Evolutionary conservation across 2,797 vertebrate species (phyloP).

Genomic region (Chlorospingus flavigularis): DNA sequence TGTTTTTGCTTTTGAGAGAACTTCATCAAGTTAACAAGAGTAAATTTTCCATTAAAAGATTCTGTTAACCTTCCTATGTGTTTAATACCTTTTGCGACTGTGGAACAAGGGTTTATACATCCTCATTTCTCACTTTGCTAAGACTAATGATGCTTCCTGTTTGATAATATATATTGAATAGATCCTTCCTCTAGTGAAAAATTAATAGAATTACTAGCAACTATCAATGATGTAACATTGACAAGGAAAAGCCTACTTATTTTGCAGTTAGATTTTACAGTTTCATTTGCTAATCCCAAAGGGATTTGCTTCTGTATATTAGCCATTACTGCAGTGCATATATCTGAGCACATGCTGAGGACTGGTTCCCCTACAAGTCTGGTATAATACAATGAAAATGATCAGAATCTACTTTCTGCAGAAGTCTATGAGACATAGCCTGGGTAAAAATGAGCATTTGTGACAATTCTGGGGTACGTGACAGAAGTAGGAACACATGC

Average conservation of each 20-base stretch:
- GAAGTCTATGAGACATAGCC: background rate
- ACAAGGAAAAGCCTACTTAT: background rate
- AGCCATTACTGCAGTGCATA: background rate
- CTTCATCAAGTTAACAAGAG: background rate
- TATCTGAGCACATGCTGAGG: background rate
- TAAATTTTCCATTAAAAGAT: background rate
- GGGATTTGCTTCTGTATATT: background rate
- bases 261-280: background rate
- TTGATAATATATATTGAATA: background rate
- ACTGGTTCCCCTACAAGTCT: background rate
- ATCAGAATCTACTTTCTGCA: background rate
- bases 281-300: background rate
- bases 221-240: background rate
- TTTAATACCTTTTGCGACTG: background rate
- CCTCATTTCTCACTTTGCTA: background rate
- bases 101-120: background rate
- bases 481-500: background rate
- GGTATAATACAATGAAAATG: background rate
- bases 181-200: background rate
- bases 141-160: background rate
- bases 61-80: background rate
- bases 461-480: background rate
- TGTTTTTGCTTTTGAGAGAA: background rate
- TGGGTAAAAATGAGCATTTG: background rate
- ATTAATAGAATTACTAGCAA: background rate